Percentiles rank a stretch among this genome's conserved stretches.
Evolutionary conservation across 2,888 invertebrate genomes (phyloP).

Genomic region (Digitonthophagus gazella): DNA sequence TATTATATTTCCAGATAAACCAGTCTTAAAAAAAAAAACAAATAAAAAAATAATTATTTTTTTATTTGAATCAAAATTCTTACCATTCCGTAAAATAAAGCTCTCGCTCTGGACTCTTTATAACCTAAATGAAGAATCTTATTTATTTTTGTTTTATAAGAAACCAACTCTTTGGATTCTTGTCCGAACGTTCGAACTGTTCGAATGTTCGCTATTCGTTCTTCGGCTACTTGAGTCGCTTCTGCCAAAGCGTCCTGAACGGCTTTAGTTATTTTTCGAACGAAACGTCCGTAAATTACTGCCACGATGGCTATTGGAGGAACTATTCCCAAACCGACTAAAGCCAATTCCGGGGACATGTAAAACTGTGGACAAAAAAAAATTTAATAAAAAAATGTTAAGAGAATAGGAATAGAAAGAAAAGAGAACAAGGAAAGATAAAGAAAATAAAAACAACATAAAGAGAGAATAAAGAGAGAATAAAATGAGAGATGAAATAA

Average conservation of each 20-base stretch:
- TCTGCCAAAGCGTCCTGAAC: constrained; percentile 72
- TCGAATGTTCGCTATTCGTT: constrained; percentile 85
- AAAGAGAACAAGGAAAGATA: constrained; percentile 1
- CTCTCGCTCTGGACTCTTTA: constrained; percentile 83
- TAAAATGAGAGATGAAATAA: too few relatives aligned
- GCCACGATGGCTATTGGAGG: constrained; percentile 87
- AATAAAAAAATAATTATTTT: constrained; percentile 16
- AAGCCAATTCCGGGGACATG: constrained; percentile 84
- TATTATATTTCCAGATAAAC: constrained; percentile 85
- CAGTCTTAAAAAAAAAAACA: constrained; percentile 60
- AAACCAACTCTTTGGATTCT: constrained; percentile 71
- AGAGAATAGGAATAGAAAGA: not conserved
- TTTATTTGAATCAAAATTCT: constrained; percentile 30
- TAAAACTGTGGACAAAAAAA: constrained; percentile 65
- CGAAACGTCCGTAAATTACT: constrained; percentile 78
- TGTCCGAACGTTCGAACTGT: constrained; percentile 93
- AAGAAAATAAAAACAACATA: too few relatives aligned
- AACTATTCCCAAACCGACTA: constrained; percentile 83
- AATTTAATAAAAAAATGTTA: constrained; percentile 31
- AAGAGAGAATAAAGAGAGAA: too few relatives aligned
- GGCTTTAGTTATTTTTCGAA: constrained; percentile 77
- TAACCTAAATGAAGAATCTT: constrained; percentile 76
- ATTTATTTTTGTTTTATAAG: constrained; percentile 67
- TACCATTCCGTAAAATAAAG: constrained; percentile 89
- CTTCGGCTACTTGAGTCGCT: constrained; percentile 77